Evolutionary conservation across 1,140 invertebrate genomes (phyloP), one percentile per base, ranked within the genome.

Genomic region (Belonocnema kinseyi): DNA sequence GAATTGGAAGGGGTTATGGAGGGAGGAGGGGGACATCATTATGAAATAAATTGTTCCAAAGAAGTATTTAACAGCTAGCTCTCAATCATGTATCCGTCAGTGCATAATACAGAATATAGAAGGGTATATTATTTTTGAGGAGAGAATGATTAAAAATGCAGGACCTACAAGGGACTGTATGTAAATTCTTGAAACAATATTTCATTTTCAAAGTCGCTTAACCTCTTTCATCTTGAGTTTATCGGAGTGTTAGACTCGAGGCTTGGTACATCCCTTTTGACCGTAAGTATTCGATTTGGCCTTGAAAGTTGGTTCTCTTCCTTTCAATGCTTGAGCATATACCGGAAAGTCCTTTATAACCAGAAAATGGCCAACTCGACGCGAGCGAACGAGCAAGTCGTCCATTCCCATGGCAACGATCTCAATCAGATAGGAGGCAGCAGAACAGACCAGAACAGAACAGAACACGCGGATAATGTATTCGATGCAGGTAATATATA

Each of bases 401-500:
- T 75, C 78, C 78, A 88, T 90, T 88, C 82, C 87, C 88, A 89
- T 90, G 85, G 89, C 88, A 89, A 89, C 88, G 85, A 89, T 89
- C 85, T 89, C 87, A 85, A 89, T 89, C 87, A 86, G 86, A 89
- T 89, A 90, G 78, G 78, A 85, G 81, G 72, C 80, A 80, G 77
- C 78, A 81, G 83, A 83, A 82, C 79, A 79, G 78, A 82, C 74
- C 50, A 76, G 81, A 83, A 83, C 81, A 84, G 85, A 83, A 80
- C 82, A 79, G 82, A 83, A 83, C 77, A 78, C 83, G 75, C 78
- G 86, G 88, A 88, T 90, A 90, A 90, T 88, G 86, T 85, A 89
- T 90, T 88, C 87, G 88, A 88, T 88, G 88, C 85, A 87, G 85
- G 87, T 90, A 90, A 90, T 90, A 89, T 90, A 90, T 89, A 90